phyloP scores from a whole-genome alignment of 1,140 invertebrate genomes.

The Zaprionus capensis region DNA sequence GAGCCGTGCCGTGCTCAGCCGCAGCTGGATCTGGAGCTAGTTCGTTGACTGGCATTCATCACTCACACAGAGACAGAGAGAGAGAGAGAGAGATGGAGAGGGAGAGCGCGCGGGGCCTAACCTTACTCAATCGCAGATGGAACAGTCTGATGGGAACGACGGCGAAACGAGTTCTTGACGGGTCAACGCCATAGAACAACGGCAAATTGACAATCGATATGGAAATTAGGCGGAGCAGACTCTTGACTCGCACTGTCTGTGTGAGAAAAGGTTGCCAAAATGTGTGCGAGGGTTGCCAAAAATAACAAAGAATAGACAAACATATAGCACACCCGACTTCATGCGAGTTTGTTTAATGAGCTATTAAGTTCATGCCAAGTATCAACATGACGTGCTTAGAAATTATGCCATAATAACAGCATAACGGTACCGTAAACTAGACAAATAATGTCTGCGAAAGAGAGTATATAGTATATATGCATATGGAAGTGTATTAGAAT shows the following conservation, averaged over 20 bases:
- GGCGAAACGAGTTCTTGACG: constrained; percentile 60
- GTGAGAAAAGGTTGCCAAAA: constrained; percentile 32
- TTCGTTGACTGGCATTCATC: constrained; percentile 72
- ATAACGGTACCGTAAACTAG: constrained; percentile 27
- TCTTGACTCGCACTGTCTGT: background rate
- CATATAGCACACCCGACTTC: constrained; percentile 27
- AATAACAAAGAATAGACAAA: background rate
- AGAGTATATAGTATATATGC: background rate
- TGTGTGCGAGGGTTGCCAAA: constrained; percentile 2
- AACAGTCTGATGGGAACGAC: constrained; percentile 42
- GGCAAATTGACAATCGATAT: constrained; percentile 69
- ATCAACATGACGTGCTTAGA: constrained; percentile 20
- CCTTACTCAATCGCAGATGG: constrained; percentile 71
- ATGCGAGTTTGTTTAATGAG: constrained; percentile 44
- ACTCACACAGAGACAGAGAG: constrained; percentile 36
- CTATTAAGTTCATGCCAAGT: constrained; percentile 37
- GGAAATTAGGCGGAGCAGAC: constrained; percentile 56
- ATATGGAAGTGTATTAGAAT: background rate
- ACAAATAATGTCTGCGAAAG: constrained; percentile 20
- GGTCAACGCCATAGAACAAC: constrained; percentile 70
- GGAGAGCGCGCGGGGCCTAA: constrained; percentile 39
- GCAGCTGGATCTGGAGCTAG: constrained; percentile 23
- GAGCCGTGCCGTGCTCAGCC: background rate
- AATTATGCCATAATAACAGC: constrained; percentile 31
- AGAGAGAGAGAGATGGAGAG: constrained; percentile 4